A percentile compares a stretch with the other conserved stretches of the same genome.
phyloP scores from a whole-genome alignment of 2,888 invertebrate genomes.

The Caenorhabditis doughertyi region DNA sequence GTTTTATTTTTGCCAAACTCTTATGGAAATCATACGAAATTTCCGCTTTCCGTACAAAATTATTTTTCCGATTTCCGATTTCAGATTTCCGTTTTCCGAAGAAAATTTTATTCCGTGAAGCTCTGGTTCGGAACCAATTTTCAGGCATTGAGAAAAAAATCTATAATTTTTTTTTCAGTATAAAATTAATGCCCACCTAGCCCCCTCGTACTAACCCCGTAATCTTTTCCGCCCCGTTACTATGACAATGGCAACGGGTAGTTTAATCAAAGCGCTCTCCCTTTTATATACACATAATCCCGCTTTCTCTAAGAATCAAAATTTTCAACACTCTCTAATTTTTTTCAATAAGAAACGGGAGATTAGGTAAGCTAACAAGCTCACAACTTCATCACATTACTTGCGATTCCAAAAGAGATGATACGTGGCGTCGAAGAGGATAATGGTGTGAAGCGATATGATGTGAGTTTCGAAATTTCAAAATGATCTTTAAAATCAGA shows the following conservation, averaged over 20 bases:
- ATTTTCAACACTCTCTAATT: not conserved
- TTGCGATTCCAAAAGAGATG: not conserved
- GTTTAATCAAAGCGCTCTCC: not conserved
- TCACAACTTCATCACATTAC: too few relatives aligned
- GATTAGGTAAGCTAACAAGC: not conserved
- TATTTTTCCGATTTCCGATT: too few relatives aligned
- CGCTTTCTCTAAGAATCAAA: too few relatives aligned
- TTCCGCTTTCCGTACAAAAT: too few relatives aligned
- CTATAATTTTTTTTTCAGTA: too few relatives aligned
- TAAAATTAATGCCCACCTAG: too few relatives aligned
- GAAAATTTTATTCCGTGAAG: too few relatives aligned
- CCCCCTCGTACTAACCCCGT: not conserved
- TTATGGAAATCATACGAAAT: too few relatives aligned
- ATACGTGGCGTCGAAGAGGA: not conserved
- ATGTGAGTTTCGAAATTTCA: constrained; percentile 39
- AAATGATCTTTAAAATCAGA: not conserved
- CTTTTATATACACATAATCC: not conserved
- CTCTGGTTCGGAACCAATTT: too few relatives aligned
- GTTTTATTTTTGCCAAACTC: too few relatives aligned
- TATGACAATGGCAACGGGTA: constrained; percentile 1
- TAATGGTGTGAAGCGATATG: constrained; percentile 19
- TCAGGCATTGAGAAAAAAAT: too few relatives aligned
- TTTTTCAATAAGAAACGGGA: not conserved
- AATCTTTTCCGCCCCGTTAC: not conserved
- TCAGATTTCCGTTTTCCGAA: too few relatives aligned